Percentiles rank a stretch among this genome's conserved stretches.
Evolutionary conservation across 2,888 invertebrate species (phyloP).

Genomic region (Chironomus tentans): DNA sequence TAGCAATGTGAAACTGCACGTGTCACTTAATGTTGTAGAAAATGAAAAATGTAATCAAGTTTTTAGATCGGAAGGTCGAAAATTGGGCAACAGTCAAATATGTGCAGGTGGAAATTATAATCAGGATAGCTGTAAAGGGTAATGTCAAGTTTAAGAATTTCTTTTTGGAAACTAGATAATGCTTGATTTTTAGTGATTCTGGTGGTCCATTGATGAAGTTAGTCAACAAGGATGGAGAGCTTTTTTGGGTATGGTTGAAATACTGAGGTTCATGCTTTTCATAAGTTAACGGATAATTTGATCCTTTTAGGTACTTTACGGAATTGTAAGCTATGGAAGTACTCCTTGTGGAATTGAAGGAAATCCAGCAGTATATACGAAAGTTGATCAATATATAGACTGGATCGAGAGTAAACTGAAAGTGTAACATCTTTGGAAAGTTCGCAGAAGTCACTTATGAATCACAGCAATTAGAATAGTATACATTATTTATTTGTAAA

Average conservation of each 20-base stretch:
- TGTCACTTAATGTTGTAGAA: conserved; percentile 44
- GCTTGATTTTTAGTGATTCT: conserved; percentile 51
- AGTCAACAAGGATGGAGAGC: neutral
- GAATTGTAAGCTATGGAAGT: neutral
- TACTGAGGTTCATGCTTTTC: too few species aligned
- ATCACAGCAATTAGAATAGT: too few species aligned
- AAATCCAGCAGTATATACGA: conserved; percentile 64
- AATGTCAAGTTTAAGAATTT: neutral
- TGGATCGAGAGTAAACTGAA: conserved; percentile 53
- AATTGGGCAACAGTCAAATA: neutral
- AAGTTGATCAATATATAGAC: conserved; percentile 50
- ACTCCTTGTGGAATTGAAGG: conserved; percentile 30
- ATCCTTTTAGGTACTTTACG: neutral
- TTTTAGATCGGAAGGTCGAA: neutral
- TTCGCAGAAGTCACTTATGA: too few species aligned
- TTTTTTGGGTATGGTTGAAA: neutral
- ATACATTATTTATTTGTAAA: too few species aligned
- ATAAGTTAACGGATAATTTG: too few species aligned
- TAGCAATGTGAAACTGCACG: conserved; percentile 49
- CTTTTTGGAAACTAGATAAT: neutral
- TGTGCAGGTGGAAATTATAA: neutral
- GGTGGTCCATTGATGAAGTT: conserved; percentile 52
- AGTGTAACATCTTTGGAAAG: too few species aligned
- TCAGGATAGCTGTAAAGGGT: conserved; percentile 41
- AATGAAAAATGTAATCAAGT: conserved; percentile 42